A percentile compares a stretch with the other conserved stretches of the same genome.
Evolutionary conservation across 1,140 invertebrate species (phyloP).

Genomic region (Prorops nasuta): DNA sequence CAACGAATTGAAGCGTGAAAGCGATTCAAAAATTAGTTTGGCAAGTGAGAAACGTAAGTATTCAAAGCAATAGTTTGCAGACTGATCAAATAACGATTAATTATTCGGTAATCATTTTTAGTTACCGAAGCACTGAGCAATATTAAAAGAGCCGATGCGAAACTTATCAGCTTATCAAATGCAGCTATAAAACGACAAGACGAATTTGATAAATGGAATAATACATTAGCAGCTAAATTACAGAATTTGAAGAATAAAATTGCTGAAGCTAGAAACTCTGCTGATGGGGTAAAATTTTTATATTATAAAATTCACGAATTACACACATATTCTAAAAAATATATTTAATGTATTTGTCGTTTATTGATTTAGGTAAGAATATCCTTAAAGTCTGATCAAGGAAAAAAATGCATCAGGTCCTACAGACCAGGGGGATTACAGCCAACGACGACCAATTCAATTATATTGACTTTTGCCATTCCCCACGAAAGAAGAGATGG

Average conservation of each 20-base stretch:
- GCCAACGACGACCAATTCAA: constrained; percentile 68
- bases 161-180: constrained; percentile 56
- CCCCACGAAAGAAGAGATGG: constrained; percentile 62
- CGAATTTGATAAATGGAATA: constrained; percentile 64
- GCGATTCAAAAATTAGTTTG: constrained; percentile 58
- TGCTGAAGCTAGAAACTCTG: constrained; percentile 74
- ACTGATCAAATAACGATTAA: neutral
- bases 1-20: constrained; percentile 58
- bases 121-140: constrained; percentile 63
- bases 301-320: neutral
- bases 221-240: constrained; percentile 62
- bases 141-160: constrained; percentile 57
- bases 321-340: constrained; percentile 5
- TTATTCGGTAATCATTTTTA: constrained; percentile 21
- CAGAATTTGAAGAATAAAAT: constrained; percentile 72
- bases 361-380: constrained; percentile 69
- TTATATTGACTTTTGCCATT: constrained; percentile 68
- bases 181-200: constrained; percentile 58
- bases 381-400: constrained; percentile 65
- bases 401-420: constrained; percentile 70
- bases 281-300: constrained; percentile 68
- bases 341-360: neutral
- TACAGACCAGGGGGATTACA: constrained; percentile 66
- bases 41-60: constrained; percentile 48
- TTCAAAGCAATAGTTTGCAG: neutral